Conservation (phyloP, 2,888 invertebrate species). For the Sussaba pulchella region DNA sequence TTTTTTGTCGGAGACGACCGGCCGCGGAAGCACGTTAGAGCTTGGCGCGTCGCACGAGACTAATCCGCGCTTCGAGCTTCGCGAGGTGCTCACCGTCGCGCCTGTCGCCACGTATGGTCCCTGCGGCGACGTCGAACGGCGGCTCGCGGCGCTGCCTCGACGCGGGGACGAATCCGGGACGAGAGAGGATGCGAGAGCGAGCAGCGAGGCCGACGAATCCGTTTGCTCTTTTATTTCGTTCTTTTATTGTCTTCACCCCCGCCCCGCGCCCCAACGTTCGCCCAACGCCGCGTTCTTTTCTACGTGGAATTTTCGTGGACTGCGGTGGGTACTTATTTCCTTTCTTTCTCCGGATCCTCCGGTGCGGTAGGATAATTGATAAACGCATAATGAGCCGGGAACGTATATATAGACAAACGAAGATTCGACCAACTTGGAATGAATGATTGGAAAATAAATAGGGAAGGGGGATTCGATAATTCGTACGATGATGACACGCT, state of each 20-base stretch:
- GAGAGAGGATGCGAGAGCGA: slow-evolving; percentile 8
- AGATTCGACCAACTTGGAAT: neutral
- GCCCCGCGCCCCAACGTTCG: neutral
- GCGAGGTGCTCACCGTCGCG: slow-evolving; percentile 61
- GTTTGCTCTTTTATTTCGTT: slow-evolving; percentile 50
- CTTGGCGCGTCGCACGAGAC: slow-evolving; percentile 79
- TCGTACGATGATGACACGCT: too few species aligned
- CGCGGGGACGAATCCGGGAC: slow-evolving; percentile 31
- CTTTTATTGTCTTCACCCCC: slow-evolving; percentile 34
- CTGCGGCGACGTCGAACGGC: slow-evolving; percentile 61
- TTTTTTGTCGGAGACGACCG: neutral
- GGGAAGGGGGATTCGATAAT: too few species aligned
- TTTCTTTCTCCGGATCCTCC: neutral
- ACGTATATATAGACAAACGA: neutral
- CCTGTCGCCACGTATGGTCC: too few species aligned
- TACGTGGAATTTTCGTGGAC: slow-evolving; percentile 1
- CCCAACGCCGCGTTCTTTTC: too few species aligned
- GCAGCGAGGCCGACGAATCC: slow-evolving; percentile 42
- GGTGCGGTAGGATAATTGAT: slow-evolving; percentile 3
- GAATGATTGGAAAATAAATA: neutral
- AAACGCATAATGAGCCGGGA: neutral
- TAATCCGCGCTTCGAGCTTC: slow-evolving; percentile 72
- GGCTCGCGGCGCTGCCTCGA: slow-evolving; percentile 1
- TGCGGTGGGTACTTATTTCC: neutral
- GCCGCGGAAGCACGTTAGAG: slow-evolving; percentile 47